Evolutionary conservation across 92 coral and sea anemone species (phyloP).

Genomic region (Porites rus): DNA sequence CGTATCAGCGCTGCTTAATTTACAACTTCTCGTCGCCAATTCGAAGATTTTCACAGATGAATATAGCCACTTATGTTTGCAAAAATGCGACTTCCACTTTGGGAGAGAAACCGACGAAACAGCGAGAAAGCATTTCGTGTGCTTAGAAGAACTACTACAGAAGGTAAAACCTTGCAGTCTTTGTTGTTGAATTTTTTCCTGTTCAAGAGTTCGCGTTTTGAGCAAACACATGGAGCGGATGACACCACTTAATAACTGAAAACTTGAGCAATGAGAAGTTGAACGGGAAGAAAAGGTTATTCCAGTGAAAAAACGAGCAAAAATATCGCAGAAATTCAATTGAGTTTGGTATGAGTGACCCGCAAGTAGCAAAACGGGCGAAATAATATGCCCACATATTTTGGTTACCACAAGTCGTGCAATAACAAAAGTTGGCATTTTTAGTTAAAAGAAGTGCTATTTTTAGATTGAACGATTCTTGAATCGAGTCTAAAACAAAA

Average conservation of each 20-base stretch:
- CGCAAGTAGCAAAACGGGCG: neutral
- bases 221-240: neutral
- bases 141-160: neutral
- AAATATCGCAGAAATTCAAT: no score
- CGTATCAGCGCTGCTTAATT: slow-evolving; percentile 14
- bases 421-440: neutral
- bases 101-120: slow-evolving; percentile 11
- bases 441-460: neutral
- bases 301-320: no score
- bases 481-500: neutral
- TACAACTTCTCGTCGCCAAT: neutral
- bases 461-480: neutral
- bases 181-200: slow-evolving; percentile 8
- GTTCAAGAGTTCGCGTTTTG: neutral
- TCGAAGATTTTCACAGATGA: neutral
- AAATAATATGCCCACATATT: neutral
- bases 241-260: neutral
- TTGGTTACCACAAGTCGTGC: slow-evolving; percentile 30
- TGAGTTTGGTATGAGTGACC: neutral
- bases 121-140: neutral
- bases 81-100: slow-evolving; percentile 16
- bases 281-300: neutral
- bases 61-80: slow-evolving; percentile 19
- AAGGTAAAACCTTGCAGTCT: neutral
- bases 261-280: neutral